Percentiles rank a stretch among this genome's conserved stretches.
Evolutionary conservation across 2,797 vertebrate genomes (phyloP).

Genomic region (Cyprinodon diabolis): DNA sequence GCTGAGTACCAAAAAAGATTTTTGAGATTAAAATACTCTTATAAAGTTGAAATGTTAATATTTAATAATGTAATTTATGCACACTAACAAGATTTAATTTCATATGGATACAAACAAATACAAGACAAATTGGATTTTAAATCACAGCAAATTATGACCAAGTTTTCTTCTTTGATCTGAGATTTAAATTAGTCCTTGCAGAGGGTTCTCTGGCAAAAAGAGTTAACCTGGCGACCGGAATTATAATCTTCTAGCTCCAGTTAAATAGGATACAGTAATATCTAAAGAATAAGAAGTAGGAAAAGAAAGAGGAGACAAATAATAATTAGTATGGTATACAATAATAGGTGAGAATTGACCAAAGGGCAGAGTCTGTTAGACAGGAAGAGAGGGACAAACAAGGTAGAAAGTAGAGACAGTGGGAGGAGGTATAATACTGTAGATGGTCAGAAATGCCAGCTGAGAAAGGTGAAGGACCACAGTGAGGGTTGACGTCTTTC

Average conservation of each 20-base stretch:
- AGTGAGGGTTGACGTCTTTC: conserved; percentile 8
- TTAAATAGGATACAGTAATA: not conserved
- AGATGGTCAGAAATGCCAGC: not conserved
- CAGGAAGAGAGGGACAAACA: not conserved
- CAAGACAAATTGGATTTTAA: not conserved
- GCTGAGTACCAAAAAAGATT: no score
- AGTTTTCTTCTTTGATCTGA: not conserved
- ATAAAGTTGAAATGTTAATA: no score
- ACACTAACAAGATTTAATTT: no score
- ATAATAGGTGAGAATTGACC: not conserved
- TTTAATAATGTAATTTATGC: no score
- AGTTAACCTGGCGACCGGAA: conserved; percentile 7
- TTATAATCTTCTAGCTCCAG: conserved; percentile 35
- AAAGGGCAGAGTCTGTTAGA: not conserved
- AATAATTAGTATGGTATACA: not conserved
- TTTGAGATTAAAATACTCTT: no score
- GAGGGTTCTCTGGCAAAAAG: not conserved
- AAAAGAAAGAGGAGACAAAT: not conserved
- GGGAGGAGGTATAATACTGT: not conserved
- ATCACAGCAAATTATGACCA: no score
- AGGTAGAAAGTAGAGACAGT: not conserved
- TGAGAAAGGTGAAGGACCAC: conserved; percentile 12
- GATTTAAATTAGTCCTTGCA: no score
- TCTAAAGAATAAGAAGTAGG: conserved; percentile 2
- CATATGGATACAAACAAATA: no score